A percentile compares a stretch with the other conserved stretches of the same genome.
These are phyloP conservation scores for cat (Felis catus) DNA, from an alignment of 2,113 vertebrate species.

Conservation along the genomic window DNA sequence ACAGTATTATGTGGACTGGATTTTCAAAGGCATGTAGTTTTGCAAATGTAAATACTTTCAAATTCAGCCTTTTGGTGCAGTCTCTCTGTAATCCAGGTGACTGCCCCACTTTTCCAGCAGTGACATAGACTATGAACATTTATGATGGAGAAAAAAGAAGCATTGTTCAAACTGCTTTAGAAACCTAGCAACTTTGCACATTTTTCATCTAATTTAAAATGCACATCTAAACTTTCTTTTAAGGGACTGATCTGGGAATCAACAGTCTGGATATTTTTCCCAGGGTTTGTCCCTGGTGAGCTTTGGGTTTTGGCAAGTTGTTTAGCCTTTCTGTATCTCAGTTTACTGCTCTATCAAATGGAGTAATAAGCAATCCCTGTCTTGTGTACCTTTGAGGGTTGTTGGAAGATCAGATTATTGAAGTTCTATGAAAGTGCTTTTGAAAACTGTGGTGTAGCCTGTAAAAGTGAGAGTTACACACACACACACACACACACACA, in stretches of 20 bases:
- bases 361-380: slow-evolving; percentile 1
- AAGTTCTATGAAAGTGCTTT: slow-evolving; percentile 16
- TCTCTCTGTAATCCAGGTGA: background rate
- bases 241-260: background rate
- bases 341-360: background rate
- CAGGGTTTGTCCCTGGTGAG: background rate
- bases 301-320: background rate
- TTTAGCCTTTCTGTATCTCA: slow-evolving; percentile 10
- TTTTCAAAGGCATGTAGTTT: background rate
- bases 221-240: background rate
- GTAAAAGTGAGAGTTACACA: background rate
- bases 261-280: background rate
- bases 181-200: background rate
- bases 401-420: background rate
- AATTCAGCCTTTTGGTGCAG: background rate
- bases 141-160: background rate
- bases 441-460: slow-evolving; percentile 18
- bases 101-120: background rate
- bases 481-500: background rate
- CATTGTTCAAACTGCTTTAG: background rate
- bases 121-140: background rate
- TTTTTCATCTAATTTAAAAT: background rate
- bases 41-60: slow-evolving; percentile 2
- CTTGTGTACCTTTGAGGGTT: slow-evolving; percentile 14
- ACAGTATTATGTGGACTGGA: background rate